These are phyloP conservation scores for Dendrocopos noguchii DNA, from an alignment of 2,113 vertebrate genomes.

Conservation along the genomic window DNA sequence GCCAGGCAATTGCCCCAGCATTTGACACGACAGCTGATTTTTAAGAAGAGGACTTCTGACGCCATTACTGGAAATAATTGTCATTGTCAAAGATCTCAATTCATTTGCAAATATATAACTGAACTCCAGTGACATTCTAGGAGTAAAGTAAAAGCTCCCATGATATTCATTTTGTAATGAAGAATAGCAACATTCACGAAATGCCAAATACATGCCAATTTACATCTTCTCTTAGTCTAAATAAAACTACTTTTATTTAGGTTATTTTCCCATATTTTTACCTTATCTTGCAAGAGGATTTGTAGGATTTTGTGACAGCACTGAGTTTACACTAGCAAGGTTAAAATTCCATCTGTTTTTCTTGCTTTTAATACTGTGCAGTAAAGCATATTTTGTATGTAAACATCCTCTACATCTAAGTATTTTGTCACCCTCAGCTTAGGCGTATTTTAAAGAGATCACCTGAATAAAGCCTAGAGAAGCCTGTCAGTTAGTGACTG, in stretches of 20 bases:
- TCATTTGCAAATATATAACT: not conserved
- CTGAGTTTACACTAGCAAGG: not conserved
- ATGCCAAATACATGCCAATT: not conserved
- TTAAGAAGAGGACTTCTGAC: not conserved
- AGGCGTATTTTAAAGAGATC: not conserved
- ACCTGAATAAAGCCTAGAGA: not conserved
- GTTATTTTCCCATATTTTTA: not conserved
- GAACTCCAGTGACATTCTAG: not conserved
- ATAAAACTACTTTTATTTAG: not conserved
- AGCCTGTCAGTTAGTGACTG: not conserved
- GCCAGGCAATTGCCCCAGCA: not conserved
- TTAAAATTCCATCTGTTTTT: not conserved
- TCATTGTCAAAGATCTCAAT: not conserved
- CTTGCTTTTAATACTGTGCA: not conserved
- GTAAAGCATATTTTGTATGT: not conserved
- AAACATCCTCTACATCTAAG: not conserved
- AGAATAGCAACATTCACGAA: not conserved
- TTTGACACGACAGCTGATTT: not conserved
- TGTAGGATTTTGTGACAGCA: not conserved
- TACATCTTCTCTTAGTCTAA: not conserved
- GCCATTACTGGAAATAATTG: not conserved
- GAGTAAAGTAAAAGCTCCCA: not conserved
- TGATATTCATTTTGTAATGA: not conserved
- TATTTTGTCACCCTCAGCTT: not conserved
- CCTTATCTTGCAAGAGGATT: not conserved